Base-by-base conservation (phyloP, 2,797 vertebrate species). In the Phataginus tricuspis region DNA sequence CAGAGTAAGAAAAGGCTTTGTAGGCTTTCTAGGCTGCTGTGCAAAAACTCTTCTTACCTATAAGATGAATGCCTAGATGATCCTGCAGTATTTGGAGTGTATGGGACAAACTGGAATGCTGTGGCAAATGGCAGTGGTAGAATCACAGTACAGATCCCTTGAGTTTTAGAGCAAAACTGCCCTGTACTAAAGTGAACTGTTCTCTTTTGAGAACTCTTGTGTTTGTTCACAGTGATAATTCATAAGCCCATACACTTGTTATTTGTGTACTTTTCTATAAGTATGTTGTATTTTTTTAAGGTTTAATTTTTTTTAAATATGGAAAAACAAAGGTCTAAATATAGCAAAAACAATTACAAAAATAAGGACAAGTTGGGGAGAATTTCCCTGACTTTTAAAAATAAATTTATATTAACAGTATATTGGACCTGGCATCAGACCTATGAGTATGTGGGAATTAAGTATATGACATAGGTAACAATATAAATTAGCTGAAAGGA, bases 371-470 rank as follows among this genome's bases (percentile, higher is more conserved):
- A 51, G 16, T 51, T 84, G 34, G 2, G 34, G 23, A 77, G 27
- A 51, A 55, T 80, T 68, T 88, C 29, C 34, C 42, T 92, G 18
- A 64, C 57, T 78, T 78, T 93, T 49, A 49, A 89, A 90, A 93
- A 85, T 61, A 84, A 84, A 89, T 7, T 89, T 78, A 34, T 80
- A 64, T n/a, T 89, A 64, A 79, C 37, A 93, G 90, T 83, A 29
- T 89, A 78, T n/a, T 90, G 39, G 29, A 72, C 27, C 64, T 93
- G 64, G 39, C 27, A 74, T 71, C 51, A 78, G 57, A 68, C n/a
- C n/a, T 51, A 51, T 71, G 4, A 77, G 13, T 59, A 84, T 45
- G 25, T 71, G 42, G 12, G 45, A 55, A 84, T 85, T 77, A 84
- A 92, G 27, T 63, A 14, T 57, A 42, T 92, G 51, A 29, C 29